Evolutionary conservation across 2,113 vertebrate genomes (phyloP), one percentile per base, ranked within the genome.

Genomic region (Mobula hypostoma): DNA sequence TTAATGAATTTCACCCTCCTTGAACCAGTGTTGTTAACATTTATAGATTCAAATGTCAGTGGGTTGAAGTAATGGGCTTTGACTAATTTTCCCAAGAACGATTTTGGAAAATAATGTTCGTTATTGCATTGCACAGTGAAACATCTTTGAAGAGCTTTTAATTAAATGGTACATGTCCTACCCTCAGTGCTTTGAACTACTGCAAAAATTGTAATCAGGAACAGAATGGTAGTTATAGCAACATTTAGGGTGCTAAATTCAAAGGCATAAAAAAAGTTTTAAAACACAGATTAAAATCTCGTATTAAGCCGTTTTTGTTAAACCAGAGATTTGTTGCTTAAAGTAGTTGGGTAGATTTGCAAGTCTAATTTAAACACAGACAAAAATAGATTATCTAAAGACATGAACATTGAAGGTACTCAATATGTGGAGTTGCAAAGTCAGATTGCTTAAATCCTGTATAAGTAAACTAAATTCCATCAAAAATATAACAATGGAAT

Each of bases 181-280:
- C 36, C 21, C 70, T 74, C 24, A 74, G 70, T 72, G 68, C 48
- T 93, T 74, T 74, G 91, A 93, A 76, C 70, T 56, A 56, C 68
- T 29, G 68, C 90, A 74, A 48, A 93, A 93, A 56, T 93, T 93
- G 68, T 74, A 93, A 93, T 93, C 70, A 74, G 91, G 5, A 93
- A 56, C 68, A 74, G 68, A 93, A 93, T 74, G 91, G 32, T 48
- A 70, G 19, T 92, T 92, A 68, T 36, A 40, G 66, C 36, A 72
- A 48, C 68, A 74, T 32, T 68, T 72, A 93, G 68, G 68, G n/a
- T 48, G 90, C n/a, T 56, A 32, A 93, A 15, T 74, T 74, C 90
- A 74, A 72, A 93, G 90, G 40, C n/a, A 93, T 93, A 93, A 70
- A 92, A 70, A 48, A 36, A 7, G 0, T 91, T 68, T 63, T n/a